Conservation (phyloP, 2,113 vertebrate species). For the Corythornis cristatus region DNA sequence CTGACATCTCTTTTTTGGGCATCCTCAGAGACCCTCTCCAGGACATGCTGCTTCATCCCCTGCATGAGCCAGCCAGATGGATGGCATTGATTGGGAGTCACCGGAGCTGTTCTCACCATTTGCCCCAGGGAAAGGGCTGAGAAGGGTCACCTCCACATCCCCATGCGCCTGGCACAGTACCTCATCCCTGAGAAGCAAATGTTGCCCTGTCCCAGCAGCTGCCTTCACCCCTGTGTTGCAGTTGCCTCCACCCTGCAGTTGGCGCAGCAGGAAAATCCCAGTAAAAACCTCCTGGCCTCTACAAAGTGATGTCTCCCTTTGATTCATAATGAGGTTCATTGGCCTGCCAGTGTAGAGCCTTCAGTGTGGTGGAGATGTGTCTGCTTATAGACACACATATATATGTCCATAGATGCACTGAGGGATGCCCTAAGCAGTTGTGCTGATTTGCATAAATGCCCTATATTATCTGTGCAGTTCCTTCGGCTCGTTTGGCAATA, state of each 20-base stretch:
- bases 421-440: neutral
- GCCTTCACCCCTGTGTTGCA: neutral
- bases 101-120: too few relatives aligned
- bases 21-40: neutral
- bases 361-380: accelerated
- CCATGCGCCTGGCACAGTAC: neutral
- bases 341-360: neutral
- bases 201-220: neutral
- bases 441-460: neutral
- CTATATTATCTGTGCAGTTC: neutral
- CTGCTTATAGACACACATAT: neutral
- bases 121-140: neutral
- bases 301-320: neutral
- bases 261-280: neutral
- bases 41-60: accelerated
- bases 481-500: neutral
- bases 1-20: neutral
- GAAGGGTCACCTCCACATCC: neutral
- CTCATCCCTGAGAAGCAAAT: neutral
- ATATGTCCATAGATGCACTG: neutral
- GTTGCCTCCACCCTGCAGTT: neutral
- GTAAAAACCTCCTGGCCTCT: neutral
- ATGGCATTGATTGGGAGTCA: too few relatives aligned
- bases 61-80: accelerated
- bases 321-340: neutral